These are phyloP conservation scores for Lepidostoma basale DNA, from an alignment of 1,140 invertebrate species.

Conservation along the genomic window DNA sequence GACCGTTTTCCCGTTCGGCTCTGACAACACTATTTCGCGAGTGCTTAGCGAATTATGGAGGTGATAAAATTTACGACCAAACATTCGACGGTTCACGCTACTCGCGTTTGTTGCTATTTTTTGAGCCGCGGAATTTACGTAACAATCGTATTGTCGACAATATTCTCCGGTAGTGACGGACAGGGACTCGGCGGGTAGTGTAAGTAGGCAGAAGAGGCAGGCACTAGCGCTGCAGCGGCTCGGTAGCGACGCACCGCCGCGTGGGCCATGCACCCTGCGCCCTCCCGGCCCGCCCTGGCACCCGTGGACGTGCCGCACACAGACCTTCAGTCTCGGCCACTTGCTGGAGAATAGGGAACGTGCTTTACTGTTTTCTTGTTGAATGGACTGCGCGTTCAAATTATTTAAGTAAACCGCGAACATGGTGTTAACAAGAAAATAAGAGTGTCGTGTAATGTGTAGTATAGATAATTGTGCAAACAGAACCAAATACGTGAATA, in stretches of 20 bases:
- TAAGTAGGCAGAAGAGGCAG: background rate
- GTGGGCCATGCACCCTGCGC: background rate
- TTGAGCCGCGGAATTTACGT: background rate
- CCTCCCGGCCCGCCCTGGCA: background rate
- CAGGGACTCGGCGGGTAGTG: background rate
- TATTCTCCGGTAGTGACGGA: background rate
- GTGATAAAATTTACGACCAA: background rate
- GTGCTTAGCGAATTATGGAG: background rate
- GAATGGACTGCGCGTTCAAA: too few relatives aligned
- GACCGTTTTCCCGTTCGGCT: background rate
- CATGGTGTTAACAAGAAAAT: too few relatives aligned
- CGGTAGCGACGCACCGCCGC: background rate
- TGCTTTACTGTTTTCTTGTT: too few relatives aligned
- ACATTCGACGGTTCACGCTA: background rate
- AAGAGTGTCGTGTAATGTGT: too few relatives aligned
- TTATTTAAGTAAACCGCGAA: too few relatives aligned
- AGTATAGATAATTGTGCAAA: too few relatives aligned
- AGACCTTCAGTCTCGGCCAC: background rate
- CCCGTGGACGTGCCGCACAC: too few relatives aligned
- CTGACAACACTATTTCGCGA: background rate
- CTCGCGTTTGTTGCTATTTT: conserved; percentile 5
- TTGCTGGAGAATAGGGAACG: too few relatives aligned
- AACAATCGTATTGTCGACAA: background rate
- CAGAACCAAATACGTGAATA: too few relatives aligned
- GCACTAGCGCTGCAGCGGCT: background rate